Evolutionary conservation across 1,140 invertebrate species (phyloP), one percentile per base, ranked within the genome.

Genomic region (Plodia interpunctella): DNA sequence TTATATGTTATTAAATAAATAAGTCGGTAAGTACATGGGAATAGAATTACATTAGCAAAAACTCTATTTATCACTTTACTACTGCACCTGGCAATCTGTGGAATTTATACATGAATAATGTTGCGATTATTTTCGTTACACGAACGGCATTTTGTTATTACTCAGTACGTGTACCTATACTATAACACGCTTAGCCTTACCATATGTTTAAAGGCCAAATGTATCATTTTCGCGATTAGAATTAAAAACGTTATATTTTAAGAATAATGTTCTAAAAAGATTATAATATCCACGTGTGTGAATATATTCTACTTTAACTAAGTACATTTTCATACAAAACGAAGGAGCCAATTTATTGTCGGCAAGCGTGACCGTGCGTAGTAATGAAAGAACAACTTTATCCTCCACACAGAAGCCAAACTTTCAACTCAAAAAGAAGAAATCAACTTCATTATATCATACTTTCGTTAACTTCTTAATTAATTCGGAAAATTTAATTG

Each of bases 401-500:
- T 15, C n/a, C 13, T 17, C 15, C 15, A 1, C 15, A 15, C 10
- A 15, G 15, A 44, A 44, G 5, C 15, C 6, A 13, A 17, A 44
- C 5, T 44, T 17, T 44, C 10, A 5, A 15, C 38, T 15, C 13
- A 44, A 44, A 15, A 44, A 44, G 11, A 38, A 38, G 38, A 15
- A 44, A 44, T 44, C 38, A 17, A 44, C 38, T 44, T 51, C 49
- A 51, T 51, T 25, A 51, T 20, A 20, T 51, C 49, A n/a, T 20
- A 51, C 20, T 19, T 51, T 51, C 19, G 11, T 21, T 25, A 20
- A 51, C 49, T 25, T 11, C 49, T 20, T 51, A 51, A 53, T 53
- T 25, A 21, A 53, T 21, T 53, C 51, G n/a, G 19, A 53, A 53
- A 53, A 53, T 21, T 25, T 53, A 20, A 21, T 53, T 53, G 21